Evolutionary conservation across 2,888 invertebrate species (phyloP).

Genomic region (Phalangium opilio): DNA sequence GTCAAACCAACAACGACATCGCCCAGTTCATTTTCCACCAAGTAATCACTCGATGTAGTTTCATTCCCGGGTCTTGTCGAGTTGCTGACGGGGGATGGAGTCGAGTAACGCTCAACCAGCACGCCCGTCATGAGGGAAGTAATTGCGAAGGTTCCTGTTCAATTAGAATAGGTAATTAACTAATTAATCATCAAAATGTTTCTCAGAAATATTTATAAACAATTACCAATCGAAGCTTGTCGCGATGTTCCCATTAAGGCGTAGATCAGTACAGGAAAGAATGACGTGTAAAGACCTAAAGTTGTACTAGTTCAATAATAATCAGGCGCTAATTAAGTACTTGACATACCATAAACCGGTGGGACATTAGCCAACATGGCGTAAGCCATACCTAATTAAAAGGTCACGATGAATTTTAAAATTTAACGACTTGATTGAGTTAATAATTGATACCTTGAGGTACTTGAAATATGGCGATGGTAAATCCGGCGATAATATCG

Average conservation of each 20-base stretch:
- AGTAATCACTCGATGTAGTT: background rate
- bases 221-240: constrained; percentile 32
- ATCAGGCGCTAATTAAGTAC: too few species aligned
- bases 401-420: too few species aligned
- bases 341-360: constrained; percentile 28
- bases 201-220: too few species aligned
- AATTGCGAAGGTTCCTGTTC: background rate
- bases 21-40: background rate
- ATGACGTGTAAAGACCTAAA: constrained; percentile 31
- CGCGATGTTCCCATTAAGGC: constrained; percentile 33
- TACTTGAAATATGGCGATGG: constrained; percentile 22
- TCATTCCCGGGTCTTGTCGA: background rate
- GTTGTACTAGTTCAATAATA: too few species aligned
- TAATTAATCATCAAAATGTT: too few species aligned
- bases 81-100: background rate
- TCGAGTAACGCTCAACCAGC: background rate
- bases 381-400: constrained; percentile 28
- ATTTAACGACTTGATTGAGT: too few species aligned
- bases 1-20: background rate
- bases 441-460: constrained; percentile 23
- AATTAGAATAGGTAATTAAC: too few species aligned
- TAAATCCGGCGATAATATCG: constrained; percentile 21
- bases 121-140: background rate
- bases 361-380: constrained; percentile 31
- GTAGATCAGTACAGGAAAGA: constrained; percentile 33